A percentile compares a stretch with the other conserved stretches of the same genome.
Evolutionary conservation across 2,797 vertebrate genomes (phyloP).

Genomic region (Rhinophrynus dorsalis): DNA sequence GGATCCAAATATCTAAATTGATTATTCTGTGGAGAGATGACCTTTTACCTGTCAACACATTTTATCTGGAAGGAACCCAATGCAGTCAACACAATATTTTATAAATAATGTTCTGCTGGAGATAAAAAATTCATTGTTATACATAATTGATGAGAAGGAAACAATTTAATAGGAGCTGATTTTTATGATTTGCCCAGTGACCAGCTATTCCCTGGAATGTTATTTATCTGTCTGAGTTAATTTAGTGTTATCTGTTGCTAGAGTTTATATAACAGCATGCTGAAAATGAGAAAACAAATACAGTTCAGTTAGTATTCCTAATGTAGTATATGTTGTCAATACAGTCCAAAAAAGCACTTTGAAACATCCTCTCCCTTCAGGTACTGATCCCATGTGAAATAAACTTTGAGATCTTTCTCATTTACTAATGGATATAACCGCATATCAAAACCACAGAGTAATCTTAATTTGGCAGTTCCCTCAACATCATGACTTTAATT

Average conservation of each 20-base stretch:
- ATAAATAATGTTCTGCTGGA: neutral
- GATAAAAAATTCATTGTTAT: neutral
- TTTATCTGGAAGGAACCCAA: neutral
- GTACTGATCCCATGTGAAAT: neutral
- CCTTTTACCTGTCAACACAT: neutral
- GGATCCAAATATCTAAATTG: neutral
- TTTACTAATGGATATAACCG: neutral
- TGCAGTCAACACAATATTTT: neutral
- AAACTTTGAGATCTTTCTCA: neutral
- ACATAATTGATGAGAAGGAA: constrained; percentile 12
- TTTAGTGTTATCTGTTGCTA: neutral
- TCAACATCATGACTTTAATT: neutral
- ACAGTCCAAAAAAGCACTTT: neutral
- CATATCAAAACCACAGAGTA: neutral
- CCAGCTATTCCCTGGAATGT: neutral
- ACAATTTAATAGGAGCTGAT: neutral
- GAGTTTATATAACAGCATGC: neutral
- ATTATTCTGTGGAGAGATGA: neutral
- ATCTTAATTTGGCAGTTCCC: neutral
- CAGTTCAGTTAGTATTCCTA: neutral
- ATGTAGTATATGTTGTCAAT: neutral
- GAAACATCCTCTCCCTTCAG: neutral
- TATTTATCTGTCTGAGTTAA: neutral
- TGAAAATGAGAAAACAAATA: neutral
- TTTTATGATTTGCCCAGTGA: neutral